Conservation (phyloP, 2,113 vertebrate species). For the Ptilorrhoa leucosticta region DNA sequence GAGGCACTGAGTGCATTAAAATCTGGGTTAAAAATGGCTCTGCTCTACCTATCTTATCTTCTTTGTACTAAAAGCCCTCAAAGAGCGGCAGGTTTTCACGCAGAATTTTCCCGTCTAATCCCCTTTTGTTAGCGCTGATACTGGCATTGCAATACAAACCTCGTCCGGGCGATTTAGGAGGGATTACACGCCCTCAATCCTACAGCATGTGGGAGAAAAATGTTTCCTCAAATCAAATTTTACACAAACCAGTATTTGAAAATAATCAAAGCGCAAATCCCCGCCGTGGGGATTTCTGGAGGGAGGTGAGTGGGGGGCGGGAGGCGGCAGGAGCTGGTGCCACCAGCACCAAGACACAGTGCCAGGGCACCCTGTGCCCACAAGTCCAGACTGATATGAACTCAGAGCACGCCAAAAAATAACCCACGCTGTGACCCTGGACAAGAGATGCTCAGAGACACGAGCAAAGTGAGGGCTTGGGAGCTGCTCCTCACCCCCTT, state of each 20-base stretch:
- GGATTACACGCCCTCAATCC: conserved; percentile 78
- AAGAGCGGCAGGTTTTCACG: conserved; percentile 70
- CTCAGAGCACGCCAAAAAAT: neutral
- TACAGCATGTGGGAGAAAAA: conserved; percentile 68
- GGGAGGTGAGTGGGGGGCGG: neutral
- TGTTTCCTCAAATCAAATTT: conserved; percentile 77
- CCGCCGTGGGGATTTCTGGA: neutral
- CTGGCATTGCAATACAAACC: conserved; percentile 64
- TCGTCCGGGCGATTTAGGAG: conserved; percentile 67
- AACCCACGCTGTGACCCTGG: accelerated
- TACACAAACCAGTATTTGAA: conserved; percentile 69
- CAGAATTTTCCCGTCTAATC: conserved; percentile 73
- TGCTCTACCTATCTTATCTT: conserved; percentile 73
- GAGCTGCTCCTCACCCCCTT: neutral
- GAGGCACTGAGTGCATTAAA: conserved; percentile 40
- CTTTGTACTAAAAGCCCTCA: conserved; percentile 74
- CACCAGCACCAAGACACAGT: neutral
- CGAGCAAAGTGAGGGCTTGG: accelerated
- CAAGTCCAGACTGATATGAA: accelerated
- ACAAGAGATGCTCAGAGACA: neutral
- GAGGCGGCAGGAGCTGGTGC: neutral
- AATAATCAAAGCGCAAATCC: conserved; percentile 75
- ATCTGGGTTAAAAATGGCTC: conserved; percentile 79
- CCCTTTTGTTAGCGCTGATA: conserved; percentile 75
- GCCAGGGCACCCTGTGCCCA: neutral